phyloP scores from a whole-genome alignment of 2,888 invertebrate genomes.

The Lochmaea capreae region DNA sequence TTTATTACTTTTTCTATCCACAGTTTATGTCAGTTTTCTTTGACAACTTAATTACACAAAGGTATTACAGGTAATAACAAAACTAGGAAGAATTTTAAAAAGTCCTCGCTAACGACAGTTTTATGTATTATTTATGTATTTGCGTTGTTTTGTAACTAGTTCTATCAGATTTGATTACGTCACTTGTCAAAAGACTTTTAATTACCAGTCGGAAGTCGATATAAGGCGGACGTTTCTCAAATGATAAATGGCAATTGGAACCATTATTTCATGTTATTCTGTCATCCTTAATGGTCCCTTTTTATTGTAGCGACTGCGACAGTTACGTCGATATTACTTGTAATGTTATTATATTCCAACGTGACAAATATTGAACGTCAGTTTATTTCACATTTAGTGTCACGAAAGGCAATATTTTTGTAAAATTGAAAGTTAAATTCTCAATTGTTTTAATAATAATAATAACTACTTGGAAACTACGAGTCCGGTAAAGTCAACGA shows the following conservation, averaged over 20 bases:
- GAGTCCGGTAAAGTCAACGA: no score
- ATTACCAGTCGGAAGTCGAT: slow-evolving; percentile 47
- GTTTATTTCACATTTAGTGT: slow-evolving; percentile 7
- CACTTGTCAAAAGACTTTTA: slow-evolving; percentile 45
- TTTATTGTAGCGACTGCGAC: slow-evolving; percentile 31
- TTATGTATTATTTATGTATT: slow-evolving; percentile 28
- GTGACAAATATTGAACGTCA: slow-evolving; percentile 23
- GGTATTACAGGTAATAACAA: slow-evolving; percentile 6
- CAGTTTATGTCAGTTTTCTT: background rate
- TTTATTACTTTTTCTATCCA: background rate
- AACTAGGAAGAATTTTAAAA: slow-evolving; percentile 1
- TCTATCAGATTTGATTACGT: slow-evolving; percentile 37
- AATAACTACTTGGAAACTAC: no score
- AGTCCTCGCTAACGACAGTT: slow-evolving; percentile 26
- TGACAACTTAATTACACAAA: slow-evolving; percentile 27
- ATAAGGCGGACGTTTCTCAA: slow-evolving; percentile 46
- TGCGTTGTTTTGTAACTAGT: slow-evolving; percentile 26
- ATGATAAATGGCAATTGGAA: slow-evolving; percentile 49
- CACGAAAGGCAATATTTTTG: background rate
- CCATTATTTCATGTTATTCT: slow-evolving; percentile 46
- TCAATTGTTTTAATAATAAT: no score
- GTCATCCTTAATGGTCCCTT: slow-evolving; percentile 42
- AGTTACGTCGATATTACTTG: slow-evolving; percentile 22
- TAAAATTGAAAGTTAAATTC: background rate
- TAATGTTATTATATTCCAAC: slow-evolving; percentile 26